phyloP scores from a whole-genome alignment of 2,888 invertebrate species.

The Drosophila mimetica region DNA sequence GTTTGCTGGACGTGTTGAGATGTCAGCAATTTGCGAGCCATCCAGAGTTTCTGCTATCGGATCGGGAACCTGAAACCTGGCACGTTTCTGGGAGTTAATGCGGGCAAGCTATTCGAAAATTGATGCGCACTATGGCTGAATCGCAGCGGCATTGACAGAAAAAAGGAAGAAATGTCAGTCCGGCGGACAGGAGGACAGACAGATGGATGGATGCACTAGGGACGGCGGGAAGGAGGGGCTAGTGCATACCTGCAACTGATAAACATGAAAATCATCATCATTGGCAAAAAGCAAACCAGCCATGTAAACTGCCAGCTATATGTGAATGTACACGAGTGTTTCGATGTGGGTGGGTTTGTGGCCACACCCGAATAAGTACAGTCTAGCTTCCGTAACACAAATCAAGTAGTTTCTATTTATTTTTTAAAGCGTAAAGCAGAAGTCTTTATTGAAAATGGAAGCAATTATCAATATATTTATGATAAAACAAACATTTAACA shows the following conservation, averaged over 20 bases:
- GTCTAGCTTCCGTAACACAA: neutral
- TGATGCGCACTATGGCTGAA: conserved; percentile 49
- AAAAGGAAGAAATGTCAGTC: conserved; percentile 17
- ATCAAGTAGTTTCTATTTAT: neutral
- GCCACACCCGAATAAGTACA: conserved; percentile 8
- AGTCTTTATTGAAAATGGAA: no score
- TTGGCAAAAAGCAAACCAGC: conserved; percentile 44
- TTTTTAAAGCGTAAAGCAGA: neutral
- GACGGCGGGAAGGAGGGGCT: neutral
- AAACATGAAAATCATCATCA: conserved; percentile 66
- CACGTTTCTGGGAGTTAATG: conserved; percentile 47
- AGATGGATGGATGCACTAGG: conserved; percentile 28
- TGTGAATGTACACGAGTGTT: conserved; percentile 17
- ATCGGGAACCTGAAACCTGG: conserved; percentile 17
- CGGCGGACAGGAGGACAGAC: conserved; percentile 1
- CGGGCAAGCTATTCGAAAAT: conserved; percentile 56
- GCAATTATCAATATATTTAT: no score
- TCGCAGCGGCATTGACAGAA: conserved; percentile 21
- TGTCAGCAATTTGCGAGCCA: conserved; percentile 61
- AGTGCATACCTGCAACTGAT: conserved; percentile 56
- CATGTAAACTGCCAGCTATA: conserved; percentile 57
- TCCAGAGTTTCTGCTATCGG: conserved; percentile 14
- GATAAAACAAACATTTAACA: no score
- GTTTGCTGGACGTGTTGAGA: conserved; percentile 19
- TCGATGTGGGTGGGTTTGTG: neutral